Conservation (phyloP, 1,140 invertebrate genomes). For the Sipha flava region DNA sequence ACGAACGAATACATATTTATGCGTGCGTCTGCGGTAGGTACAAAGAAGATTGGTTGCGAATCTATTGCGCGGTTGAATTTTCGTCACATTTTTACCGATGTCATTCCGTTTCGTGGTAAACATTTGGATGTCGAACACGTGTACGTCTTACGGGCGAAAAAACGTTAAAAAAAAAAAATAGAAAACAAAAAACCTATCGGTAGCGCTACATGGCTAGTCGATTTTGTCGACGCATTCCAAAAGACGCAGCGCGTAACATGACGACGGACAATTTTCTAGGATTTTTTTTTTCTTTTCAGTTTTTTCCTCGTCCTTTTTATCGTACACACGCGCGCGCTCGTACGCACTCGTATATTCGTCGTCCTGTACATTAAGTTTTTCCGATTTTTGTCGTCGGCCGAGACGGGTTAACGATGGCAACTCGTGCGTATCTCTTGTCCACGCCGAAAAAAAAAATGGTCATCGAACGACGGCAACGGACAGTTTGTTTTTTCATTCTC, state of each 20-base stretch:
- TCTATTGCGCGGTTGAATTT: no score
- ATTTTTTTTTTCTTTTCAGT: slow-evolving; percentile 15
- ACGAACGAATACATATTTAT: no score
- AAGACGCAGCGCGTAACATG: slow-evolving; percentile 20
- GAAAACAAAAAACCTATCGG: no score
- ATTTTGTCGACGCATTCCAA: not conserved
- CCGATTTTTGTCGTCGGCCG: slow-evolving; percentile 21
- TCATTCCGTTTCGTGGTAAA: no score
- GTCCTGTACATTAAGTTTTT: not conserved
- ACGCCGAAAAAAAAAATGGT: slow-evolving; percentile 3
- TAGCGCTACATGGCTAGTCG: not conserved
- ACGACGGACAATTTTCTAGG: slow-evolving; percentile 5
- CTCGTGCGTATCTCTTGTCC: slow-evolving; percentile 18
- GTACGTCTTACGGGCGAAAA: no score
- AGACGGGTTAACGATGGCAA: slow-evolving; percentile 16
- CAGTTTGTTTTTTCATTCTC: slow-evolving; percentile 20
- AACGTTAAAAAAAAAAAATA: not conserved
- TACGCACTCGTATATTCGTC: not conserved
- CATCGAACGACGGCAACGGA: not conserved
- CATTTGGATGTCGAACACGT: no score
- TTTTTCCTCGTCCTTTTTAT: not conserved
- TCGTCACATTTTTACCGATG: no score
- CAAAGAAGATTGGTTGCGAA: no score
- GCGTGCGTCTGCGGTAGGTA: no score
- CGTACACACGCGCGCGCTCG: not conserved